These are phyloP conservation scores for Acanthosepion lycidas DNA, from an alignment of 2,888 invertebrate species.

Conservation along the genomic window DNA sequence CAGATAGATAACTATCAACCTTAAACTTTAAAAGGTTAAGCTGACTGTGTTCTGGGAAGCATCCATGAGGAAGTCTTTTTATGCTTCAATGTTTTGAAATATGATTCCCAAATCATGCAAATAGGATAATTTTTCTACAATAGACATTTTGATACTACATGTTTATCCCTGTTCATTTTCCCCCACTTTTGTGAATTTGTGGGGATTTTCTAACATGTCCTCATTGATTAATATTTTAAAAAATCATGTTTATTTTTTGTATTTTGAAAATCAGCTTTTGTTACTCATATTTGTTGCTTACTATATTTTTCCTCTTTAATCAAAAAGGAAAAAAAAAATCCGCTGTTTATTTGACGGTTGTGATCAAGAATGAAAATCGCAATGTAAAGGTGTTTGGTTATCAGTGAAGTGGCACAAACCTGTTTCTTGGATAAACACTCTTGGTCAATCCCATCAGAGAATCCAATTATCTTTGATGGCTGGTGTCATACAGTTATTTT, in stretches of 20 bases:
- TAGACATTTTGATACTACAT: too few species aligned
- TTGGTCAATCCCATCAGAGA: neutral
- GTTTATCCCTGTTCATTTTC: too few species aligned
- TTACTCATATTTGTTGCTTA: neutral
- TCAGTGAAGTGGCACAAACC: neutral
- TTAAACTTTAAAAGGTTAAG: too few species aligned
- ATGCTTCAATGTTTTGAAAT: too few species aligned
- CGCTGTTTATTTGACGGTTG: neutral
- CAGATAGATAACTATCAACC: too few species aligned
- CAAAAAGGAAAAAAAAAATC: neutral
- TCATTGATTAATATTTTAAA: too few species aligned
- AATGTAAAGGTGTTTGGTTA: neutral
- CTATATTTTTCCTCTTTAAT: neutral
- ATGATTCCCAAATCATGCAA: too few species aligned
- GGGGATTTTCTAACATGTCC: too few species aligned
- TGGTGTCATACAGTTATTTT: neutral
- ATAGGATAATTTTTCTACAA: too few species aligned
- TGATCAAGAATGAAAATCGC: neutral
- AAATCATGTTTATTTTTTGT: neutral
- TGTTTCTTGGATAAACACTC: neutral
- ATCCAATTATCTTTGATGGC: conserved; percentile 13
- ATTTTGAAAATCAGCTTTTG: neutral
- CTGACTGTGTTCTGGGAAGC: too few species aligned
- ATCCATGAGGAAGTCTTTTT: too few species aligned
- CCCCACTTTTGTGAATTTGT: too few species aligned